Conservation (phyloP, 2,797 vertebrate species). For the Myotis planiceps region DNA sequence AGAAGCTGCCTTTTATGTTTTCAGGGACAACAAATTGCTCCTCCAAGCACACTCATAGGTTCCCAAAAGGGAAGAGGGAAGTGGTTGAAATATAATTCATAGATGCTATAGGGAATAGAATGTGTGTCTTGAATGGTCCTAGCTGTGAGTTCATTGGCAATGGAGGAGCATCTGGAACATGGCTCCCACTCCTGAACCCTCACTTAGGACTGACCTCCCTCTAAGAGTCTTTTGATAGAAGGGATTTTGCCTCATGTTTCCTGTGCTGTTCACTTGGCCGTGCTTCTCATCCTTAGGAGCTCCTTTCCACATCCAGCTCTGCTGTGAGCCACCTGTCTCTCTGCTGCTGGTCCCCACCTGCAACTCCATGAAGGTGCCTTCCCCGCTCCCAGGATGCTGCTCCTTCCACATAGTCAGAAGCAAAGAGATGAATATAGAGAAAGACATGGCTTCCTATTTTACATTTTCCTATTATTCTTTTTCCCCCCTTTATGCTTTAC, state of each 20-base stretch:
- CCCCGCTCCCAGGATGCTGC: rapidly evolving
- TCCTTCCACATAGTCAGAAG: not conserved
- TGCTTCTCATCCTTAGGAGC: not conserved
- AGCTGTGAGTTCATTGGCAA: not conserved
- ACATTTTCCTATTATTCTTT: not conserved
- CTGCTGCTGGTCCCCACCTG: not conserved
- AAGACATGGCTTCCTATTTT: not conserved
- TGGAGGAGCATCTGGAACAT: not conserved
- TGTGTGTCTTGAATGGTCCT: not conserved
- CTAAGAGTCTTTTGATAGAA: not conserved
- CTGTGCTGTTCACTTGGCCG: too few species aligned
- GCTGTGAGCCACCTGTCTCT: not conserved
- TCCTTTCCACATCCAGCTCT: not conserved
- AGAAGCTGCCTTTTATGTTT: not conserved
- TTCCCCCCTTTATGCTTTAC: too few species aligned
- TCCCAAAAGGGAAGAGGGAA: not conserved
- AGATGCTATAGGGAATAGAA: not conserved
- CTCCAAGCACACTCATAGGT: not conserved
- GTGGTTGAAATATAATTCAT: not conserved
- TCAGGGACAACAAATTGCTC: not conserved
- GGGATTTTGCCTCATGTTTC: rapidly evolving
- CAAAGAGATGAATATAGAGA: too few species aligned
- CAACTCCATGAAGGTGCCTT: too few species aligned
- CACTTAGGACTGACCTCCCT: too few species aligned
- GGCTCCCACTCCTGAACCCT: too few species aligned